Conservation (phyloP, 2,888 invertebrate species). For the Drosophila rubida region DNA sequence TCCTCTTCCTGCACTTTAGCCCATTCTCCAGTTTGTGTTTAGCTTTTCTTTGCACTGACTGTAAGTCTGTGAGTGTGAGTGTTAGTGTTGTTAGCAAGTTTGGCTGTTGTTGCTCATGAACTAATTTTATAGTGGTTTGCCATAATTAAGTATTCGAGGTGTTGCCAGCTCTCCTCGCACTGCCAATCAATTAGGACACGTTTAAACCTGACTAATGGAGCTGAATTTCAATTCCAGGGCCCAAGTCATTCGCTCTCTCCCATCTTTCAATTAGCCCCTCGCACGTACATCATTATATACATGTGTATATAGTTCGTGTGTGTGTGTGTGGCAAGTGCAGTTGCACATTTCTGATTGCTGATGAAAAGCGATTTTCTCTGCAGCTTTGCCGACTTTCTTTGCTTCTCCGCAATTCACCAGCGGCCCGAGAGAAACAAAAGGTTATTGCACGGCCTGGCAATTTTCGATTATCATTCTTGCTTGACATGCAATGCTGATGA, state of each 20-base stretch:
- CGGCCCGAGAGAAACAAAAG: slow-evolving; percentile 53
- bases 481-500: slow-evolving; percentile 61
- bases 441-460: slow-evolving; percentile 72
- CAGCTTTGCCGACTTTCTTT: slow-evolving; percentile 17
- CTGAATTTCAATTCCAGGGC: slow-evolving; percentile 26
- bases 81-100: slow-evolving; percentile 14
- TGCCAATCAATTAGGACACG: slow-evolving; percentile 55
- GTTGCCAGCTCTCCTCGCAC: background rate
- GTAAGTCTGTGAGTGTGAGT: background rate
- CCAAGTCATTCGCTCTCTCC: slow-evolving; percentile 11
- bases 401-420: slow-evolving; percentile 8
- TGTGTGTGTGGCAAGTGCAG: slow-evolving; percentile 47
- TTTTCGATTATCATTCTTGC: slow-evolving; percentile 70
- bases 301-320: slow-evolving; percentile 3
- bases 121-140: slow-evolving; percentile 60
- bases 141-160: slow-evolving; percentile 45
- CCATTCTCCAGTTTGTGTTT: slow-evolving; percentile 34
- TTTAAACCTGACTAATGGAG: slow-evolving; percentile 47
- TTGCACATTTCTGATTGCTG: slow-evolving; percentile 28
- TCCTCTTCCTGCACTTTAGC: slow-evolving; percentile 1
- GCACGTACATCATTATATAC: slow-evolving; percentile 16
- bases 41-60: slow-evolving; percentile 13
- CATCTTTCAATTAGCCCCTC: slow-evolving; percentile 51
- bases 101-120: slow-evolving; percentile 54
- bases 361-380: slow-evolving; percentile 33